A percentile compares a stretch with the other conserved stretches of the same genome.
These are phyloP conservation scores for Eucera pruinosa DNA, from an alignment of 2,888 invertebrate genomes.

Conservation along the genomic window DNA sequence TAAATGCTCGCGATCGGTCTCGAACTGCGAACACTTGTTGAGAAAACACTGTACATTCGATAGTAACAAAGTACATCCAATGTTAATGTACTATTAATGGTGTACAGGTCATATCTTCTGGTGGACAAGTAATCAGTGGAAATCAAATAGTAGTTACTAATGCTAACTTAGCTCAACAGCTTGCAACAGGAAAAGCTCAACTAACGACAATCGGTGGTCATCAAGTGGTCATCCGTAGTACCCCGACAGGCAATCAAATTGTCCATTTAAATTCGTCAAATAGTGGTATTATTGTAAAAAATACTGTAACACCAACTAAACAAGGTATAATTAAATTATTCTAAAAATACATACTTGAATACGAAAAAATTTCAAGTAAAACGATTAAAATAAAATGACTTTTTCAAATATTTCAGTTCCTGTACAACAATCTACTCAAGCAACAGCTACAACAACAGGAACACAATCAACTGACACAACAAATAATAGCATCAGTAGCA, in stretches of 20 bases:
- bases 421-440: conserved; percentile 63
- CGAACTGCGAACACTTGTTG: too few species aligned
- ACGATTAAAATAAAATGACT: conserved; percentile 7
- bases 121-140: conserved; percentile 81
- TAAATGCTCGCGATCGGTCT: too few species aligned
- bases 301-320: conserved; percentile 72
- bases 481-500: conserved; percentile 54
- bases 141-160: conserved; percentile 92
- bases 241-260: conserved; percentile 91
- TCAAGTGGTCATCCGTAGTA: conserved; percentile 90
- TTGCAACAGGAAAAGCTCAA: conserved; percentile 93
- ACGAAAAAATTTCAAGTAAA: neutral
- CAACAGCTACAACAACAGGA: conserved; percentile 63
- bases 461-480: conserved; percentile 61
- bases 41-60: neutral
- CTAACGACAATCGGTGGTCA: conserved; percentile 94
- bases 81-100: conserved; percentile 24
- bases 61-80: neutral
- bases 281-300: conserved; percentile 79
- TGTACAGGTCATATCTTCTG: conserved; percentile 84
- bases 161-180: conserved; percentile 90
- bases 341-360: neutral
- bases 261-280: conserved; percentile 85
- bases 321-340: conserved; percentile 62
- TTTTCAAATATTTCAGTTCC: conserved; percentile 36